Percentiles rank a stretch among this genome's conserved stretches.
Conservation (phyloP, 2,888 invertebrate genomes). For the Drosophila buzzatii region DNA sequence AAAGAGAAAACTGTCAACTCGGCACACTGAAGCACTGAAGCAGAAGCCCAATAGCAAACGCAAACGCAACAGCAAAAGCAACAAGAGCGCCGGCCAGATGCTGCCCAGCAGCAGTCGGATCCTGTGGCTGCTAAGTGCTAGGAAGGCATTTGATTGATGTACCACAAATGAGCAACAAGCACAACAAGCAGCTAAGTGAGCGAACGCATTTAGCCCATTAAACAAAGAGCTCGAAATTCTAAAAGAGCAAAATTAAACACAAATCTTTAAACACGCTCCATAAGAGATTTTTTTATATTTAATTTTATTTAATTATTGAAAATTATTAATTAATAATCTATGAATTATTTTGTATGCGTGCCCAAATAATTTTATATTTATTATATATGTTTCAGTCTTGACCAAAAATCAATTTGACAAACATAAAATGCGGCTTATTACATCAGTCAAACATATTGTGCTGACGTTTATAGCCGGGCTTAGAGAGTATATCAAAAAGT, state of each 20-base stretch:
- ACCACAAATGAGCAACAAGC: conserved; percentile 34
- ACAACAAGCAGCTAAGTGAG: conserved; percentile 24
- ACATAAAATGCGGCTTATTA: not conserved
- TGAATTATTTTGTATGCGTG: not conserved
- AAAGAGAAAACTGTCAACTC: conserved; percentile 51
- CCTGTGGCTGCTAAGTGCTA: conserved; percentile 52
- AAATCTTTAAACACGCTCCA: conserved; percentile 17
- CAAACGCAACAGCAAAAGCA: conserved; percentile 22
- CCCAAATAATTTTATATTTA: not conserved
- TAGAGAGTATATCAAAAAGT: conserved; percentile 21
- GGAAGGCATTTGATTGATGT: conserved; percentile 64
- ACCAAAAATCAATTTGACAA: not conserved
- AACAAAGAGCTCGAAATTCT: conserved; percentile 23
- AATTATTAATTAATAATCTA: no score
- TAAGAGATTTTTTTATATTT: not conserved
- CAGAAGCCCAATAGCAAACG: conserved; percentile 47
- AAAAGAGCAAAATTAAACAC: not conserved
- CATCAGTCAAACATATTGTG: conserved; percentile 7
- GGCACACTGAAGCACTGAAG: conserved; percentile 25
- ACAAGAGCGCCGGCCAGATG: conserved; percentile 40
- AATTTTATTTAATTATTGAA: not conserved
- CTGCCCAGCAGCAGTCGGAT: conserved; percentile 36
- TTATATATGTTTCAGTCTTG: not conserved
- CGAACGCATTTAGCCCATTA: conserved; percentile 44
- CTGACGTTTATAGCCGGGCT: not conserved